These are phyloP conservation scores for Lichenostomus cassidix DNA, from an alignment of 2,113 vertebrate genomes.

Conservation along the genomic window DNA sequence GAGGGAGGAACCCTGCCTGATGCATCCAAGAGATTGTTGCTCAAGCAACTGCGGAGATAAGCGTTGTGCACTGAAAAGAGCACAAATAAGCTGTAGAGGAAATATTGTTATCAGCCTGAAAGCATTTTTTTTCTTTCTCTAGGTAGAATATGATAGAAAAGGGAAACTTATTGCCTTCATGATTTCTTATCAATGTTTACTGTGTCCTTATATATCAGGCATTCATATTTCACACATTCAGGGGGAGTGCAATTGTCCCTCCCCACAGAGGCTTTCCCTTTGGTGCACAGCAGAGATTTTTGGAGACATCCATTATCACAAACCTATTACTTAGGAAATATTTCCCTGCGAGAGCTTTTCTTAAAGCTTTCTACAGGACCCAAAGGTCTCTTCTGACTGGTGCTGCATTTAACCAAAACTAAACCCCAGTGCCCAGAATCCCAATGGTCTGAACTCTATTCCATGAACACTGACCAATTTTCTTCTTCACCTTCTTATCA, in stretches of 20 bases:
- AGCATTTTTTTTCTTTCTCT: not conserved
- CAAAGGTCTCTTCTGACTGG: not conserved
- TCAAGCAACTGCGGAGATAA: not conserved
- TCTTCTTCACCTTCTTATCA: not conserved
- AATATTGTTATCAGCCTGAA: not conserved
- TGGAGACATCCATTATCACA: not conserved
- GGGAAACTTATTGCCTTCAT: not conserved
- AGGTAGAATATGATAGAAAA: not conserved
- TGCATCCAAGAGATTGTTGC: not conserved
- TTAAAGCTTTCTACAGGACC: not conserved
- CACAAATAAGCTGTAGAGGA: not conserved
- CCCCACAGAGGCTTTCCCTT: not conserved
- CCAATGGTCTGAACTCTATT: accelerated
- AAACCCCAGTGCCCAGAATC: not conserved
- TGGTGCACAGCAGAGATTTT: not conserved
- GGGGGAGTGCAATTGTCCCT: not conserved
- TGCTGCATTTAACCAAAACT: not conserved
- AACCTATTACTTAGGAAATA: not conserved
- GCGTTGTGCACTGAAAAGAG: not conserved
- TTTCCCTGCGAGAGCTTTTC: not conserved
- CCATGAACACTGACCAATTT: not conserved
- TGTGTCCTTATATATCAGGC: not conserved
- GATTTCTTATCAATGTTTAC: not conserved
- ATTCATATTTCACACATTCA: not conserved
- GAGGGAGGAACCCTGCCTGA: not conserved